Evolutionary conservation across 2,888 invertebrate genomes (phyloP).

Genomic region (Aethes cnicana): DNA sequence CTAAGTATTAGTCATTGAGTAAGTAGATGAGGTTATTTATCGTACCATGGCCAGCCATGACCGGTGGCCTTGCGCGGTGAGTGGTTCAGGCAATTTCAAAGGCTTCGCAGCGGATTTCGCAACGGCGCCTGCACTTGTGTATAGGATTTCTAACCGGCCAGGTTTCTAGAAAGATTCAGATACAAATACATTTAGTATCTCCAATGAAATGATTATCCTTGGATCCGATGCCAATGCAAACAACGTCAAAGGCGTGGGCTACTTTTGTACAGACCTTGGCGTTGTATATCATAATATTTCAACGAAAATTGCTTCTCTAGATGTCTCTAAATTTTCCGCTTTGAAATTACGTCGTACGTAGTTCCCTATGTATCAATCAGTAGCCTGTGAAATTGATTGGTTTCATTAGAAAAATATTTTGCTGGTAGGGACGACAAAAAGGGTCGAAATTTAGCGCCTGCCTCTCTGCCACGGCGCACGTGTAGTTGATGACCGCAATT

Average conservation of each 20-base stretch:
- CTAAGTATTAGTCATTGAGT: conserved; percentile 25
- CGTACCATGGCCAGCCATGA: conserved; percentile 73
- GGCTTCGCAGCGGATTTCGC: conserved; percentile 59
- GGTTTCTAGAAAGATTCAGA: conserved; percentile 15
- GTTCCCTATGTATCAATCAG: no score
- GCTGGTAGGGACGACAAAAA: background rate
- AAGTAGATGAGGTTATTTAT: conserved; percentile 45
- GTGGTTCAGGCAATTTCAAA: conserved; percentile 58
- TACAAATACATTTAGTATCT: no score
- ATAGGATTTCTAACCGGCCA: conserved; percentile 36
- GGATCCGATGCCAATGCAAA: background rate
- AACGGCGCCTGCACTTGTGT: conserved; percentile 48
- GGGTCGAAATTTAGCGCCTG: background rate
- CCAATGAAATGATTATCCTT: no score
- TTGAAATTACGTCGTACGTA: no score
- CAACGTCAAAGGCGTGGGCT: background rate
- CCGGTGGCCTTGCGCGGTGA: conserved; percentile 72
- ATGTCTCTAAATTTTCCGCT: no score
- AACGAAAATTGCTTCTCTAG: no score
- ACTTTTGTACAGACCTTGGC: no score
- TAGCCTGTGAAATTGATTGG: background rate
- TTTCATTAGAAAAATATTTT: conserved; percentile 15
- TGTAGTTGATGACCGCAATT: conserved; percentile 61
- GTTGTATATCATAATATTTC: no score
- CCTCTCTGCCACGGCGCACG: conserved; percentile 37